Evolutionary conservation across 2,888 invertebrate species (phyloP).

Genomic region (Aphidoletes aphidimyza): DNA sequence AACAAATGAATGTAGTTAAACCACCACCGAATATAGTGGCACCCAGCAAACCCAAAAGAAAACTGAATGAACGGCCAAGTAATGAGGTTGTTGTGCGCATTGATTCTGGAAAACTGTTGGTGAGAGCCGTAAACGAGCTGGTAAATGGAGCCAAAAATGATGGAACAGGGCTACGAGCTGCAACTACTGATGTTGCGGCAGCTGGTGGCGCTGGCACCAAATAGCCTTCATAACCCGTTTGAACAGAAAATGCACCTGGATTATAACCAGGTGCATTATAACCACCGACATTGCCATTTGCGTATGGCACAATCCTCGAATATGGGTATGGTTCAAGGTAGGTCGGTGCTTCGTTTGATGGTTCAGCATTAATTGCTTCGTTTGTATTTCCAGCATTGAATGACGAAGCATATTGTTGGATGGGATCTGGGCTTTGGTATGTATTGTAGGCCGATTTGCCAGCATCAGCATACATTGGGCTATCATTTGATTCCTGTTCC

Average conservation of each 20-base stretch:
- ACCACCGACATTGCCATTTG: constrained; percentile 56
- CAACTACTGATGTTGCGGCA: not conserved
- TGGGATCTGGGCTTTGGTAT: constrained; percentile 61
- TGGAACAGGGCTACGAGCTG: constrained; percentile 56
- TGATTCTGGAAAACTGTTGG: constrained; percentile 59
- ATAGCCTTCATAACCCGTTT: constrained; percentile 67
- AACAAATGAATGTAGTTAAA: constrained; percentile 70
- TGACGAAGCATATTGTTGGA: constrained; percentile 64
- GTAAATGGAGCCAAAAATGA: constrained; percentile 57
- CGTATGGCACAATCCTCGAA: too few species aligned
- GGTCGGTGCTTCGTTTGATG: not conserved
- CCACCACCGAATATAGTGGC: constrained; percentile 69
- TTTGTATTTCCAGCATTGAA: constrained; percentile 60
- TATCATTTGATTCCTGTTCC: too few species aligned
- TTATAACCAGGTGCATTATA: not conserved
- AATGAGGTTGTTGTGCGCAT: constrained; percentile 61
- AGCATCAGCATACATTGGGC: too few species aligned
- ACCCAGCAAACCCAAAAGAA: constrained; percentile 58
- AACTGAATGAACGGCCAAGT: constrained; percentile 65
- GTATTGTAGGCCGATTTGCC: too few species aligned
- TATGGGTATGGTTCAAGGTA: not conserved
- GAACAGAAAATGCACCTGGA: constrained; percentile 59
- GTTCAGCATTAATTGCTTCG: constrained; percentile 2
- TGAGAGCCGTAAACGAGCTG: not conserved
- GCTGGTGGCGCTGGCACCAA: constrained; percentile 61